These are phyloP conservation scores for Rhinolophus ferrumequinum DNA, from an alignment of 2,113 vertebrate species.

Conservation along the genomic window DNA sequence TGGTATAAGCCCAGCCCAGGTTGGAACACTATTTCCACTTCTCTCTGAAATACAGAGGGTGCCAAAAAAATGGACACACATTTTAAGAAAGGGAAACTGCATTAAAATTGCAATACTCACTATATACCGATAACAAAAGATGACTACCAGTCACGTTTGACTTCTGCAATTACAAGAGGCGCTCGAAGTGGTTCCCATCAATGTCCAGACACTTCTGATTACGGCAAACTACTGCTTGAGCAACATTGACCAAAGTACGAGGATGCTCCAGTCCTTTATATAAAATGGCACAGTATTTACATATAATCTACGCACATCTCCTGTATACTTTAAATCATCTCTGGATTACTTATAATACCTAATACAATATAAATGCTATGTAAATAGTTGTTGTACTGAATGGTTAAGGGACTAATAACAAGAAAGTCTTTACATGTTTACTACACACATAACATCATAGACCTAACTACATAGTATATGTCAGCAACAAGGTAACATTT, in stretches of 20 bases:
- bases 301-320: background rate
- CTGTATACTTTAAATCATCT: background rate
- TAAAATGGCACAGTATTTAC: background rate
- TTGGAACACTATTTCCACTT: accelerated
- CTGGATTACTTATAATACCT: background rate
- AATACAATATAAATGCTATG: background rate
- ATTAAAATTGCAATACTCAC: too few species aligned
- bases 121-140: too few species aligned
- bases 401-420: background rate
- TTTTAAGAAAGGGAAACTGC: too few species aligned
- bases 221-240: too few species aligned
- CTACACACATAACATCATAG: background rate
- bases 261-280: too few species aligned
- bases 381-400: background rate
- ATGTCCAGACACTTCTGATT: too few species aligned
- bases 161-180: too few species aligned
- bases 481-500: background rate
- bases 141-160: too few species aligned
- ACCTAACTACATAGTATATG: background rate
- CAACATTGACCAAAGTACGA: too few species aligned
- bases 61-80: too few species aligned
- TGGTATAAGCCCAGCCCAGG: background rate
- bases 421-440: too few species aligned
- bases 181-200: too few species aligned
- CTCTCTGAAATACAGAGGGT: background rate